phyloP scores from a whole-genome alignment of 1,140 invertebrate species.

The Apis cerana region DNA sequence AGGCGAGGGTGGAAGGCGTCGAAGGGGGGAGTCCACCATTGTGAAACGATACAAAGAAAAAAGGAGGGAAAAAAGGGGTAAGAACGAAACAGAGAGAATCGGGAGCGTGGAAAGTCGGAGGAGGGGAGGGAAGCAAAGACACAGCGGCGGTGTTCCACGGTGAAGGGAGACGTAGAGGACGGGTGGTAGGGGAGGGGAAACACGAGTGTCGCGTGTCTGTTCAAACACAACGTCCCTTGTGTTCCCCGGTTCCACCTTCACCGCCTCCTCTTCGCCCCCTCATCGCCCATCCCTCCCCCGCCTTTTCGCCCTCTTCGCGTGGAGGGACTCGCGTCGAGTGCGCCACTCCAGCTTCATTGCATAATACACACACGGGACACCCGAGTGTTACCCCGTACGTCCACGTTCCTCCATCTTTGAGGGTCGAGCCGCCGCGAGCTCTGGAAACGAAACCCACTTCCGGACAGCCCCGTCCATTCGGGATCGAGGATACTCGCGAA shows the following conservation, averaged over 20 bases:
- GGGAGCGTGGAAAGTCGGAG: constrained; percentile 17
- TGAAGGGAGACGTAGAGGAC: not conserved
- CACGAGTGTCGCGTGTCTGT: constrained; percentile 75
- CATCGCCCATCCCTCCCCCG: not conserved
- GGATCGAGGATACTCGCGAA: too few relatives aligned
- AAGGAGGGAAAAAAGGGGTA: constrained; percentile 11
- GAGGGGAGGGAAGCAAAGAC: constrained; percentile 28
- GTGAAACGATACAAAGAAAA: constrained; percentile 71
- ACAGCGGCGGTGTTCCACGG: not conserved
- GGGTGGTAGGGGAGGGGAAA: constrained; percentile 57
- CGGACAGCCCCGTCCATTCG: not conserved
- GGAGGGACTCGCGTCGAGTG: constrained; percentile 43
- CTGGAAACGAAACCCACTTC: not conserved
- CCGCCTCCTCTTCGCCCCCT: constrained; percentile 1
- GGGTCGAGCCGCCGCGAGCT: not conserved
- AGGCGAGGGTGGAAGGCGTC: constrained; percentile 13
- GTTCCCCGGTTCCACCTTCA: constrained; percentile 19
- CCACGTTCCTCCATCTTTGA: constrained; percentile 22
- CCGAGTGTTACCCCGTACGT: constrained; percentile 12
- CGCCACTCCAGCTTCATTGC: constrained; percentile 62
- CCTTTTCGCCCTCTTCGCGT: constrained; percentile 34
- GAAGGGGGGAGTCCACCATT: constrained; percentile 57
- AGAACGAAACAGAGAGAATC: constrained; percentile 26
- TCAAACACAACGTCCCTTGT: constrained; percentile 67
- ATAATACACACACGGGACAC: constrained; percentile 58